Percentiles rank a stretch among this genome's conserved stretches.
These are phyloP conservation scores for Galeruca laticollis DNA, from an alignment of 2,888 invertebrate genomes.

Conservation along the genomic window DNA sequence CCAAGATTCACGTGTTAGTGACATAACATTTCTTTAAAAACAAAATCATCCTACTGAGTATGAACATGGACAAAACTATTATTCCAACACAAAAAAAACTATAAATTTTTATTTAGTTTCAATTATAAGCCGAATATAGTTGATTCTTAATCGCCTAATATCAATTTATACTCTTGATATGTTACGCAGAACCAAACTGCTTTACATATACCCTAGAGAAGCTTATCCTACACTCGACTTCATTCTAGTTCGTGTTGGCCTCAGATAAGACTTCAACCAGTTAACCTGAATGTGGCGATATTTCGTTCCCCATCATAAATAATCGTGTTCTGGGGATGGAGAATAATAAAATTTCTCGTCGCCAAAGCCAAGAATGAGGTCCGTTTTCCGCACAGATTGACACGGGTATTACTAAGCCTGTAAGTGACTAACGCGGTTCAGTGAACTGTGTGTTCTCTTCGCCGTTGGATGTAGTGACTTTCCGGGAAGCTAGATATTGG, in stretches of 20 bases:
- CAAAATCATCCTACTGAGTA: no score
- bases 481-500: slow-evolving; percentile 3
- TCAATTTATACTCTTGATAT: background rate
- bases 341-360: slow-evolving; percentile 33
- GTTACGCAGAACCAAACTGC: background rate
- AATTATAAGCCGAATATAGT: background rate
- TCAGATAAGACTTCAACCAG: slow-evolving; percentile 34
- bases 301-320: slow-evolving; percentile 36
- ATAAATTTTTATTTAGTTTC: no score
- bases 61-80: no score
- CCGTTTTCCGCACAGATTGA: slow-evolving; percentile 50
- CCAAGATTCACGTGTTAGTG: no score
- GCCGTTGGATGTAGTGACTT: background rate
- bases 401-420: slow-evolving; percentile 44
- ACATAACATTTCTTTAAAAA: no score
- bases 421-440: slow-evolving; percentile 39
- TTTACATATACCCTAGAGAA: slow-evolving; percentile 26
- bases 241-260: slow-evolving; percentile 31
- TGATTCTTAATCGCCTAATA: background rate
- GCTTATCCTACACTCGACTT: slow-evolving; percentile 33
- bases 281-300: slow-evolving; percentile 37
- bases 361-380: slow-evolving; percentile 31
- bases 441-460: slow-evolving; percentile 23
- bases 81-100: no score
- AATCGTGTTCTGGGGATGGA: slow-evolving; percentile 29